Conservation (phyloP, 2,797 vertebrate genomes). For the Zenarchopterus dispar region DNA sequence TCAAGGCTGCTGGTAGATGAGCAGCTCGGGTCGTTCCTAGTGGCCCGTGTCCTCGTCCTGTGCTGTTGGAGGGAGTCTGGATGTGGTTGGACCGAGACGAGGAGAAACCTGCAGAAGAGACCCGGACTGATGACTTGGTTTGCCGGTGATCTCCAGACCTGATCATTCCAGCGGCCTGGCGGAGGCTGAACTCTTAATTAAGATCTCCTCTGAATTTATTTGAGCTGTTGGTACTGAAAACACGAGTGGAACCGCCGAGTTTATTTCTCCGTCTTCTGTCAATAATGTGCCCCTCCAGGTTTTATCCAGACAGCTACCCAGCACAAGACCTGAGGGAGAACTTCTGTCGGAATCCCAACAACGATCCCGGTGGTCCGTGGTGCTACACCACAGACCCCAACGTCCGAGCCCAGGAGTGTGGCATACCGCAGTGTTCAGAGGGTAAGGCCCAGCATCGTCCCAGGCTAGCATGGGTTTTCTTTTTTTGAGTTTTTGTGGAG, state of each 20-base stretch:
- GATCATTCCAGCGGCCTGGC: slow-evolving; percentile 20
- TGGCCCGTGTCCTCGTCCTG: slow-evolving; percentile 61
- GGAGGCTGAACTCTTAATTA: slow-evolving; percentile 26
- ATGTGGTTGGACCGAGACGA: slow-evolving; percentile 35
- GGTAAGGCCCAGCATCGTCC: slow-evolving; percentile 77
- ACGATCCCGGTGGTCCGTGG: slow-evolving; percentile 94
- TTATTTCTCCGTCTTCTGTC: slow-evolving; percentile 57
- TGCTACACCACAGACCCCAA: slow-evolving; percentile 95
- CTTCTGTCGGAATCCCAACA: slow-evolving; percentile 96
- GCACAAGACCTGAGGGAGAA: slow-evolving; percentile 93
- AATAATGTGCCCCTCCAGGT: slow-evolving; percentile 80
- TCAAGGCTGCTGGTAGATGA: slow-evolving; percentile 57
- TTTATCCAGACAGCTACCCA: slow-evolving; percentile 83
- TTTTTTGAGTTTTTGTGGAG: neutral
- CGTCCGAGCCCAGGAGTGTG: slow-evolving; percentile 90
- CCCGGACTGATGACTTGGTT: slow-evolving; percentile 45
- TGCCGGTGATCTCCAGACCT: slow-evolving; percentile 24
- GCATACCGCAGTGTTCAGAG: slow-evolving; percentile 92
- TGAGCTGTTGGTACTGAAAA: slow-evolving; percentile 50
- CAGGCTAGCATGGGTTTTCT: slow-evolving; percentile 5
- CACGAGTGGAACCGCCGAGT: slow-evolving; percentile 44
- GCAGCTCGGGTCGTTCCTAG: slow-evolving; percentile 59
- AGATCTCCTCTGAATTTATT: slow-evolving; percentile 53
- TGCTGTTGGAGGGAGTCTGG: slow-evolving; percentile 53
- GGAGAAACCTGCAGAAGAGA: slow-evolving; percentile 28